Evolutionary conservation across 2,888 invertebrate genomes (phyloP).

Genomic region (Meta bourneti): DNA sequence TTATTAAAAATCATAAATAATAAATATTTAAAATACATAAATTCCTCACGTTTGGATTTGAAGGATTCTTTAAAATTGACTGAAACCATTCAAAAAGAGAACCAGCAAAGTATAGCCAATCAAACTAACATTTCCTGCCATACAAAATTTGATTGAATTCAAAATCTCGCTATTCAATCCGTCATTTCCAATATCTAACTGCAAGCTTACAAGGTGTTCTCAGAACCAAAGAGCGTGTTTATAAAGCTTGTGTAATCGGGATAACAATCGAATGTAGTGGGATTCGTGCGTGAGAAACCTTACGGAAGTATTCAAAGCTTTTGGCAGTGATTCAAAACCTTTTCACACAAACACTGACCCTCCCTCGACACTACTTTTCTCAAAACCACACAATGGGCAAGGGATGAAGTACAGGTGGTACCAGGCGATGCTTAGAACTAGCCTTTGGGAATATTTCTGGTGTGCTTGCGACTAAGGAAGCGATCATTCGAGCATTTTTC

Average conservation of each 20-base stretch:
- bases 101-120: no score
- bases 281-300: background rate
- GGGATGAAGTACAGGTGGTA: no score
- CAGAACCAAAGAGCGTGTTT: background rate
- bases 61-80: no score
- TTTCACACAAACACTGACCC: background rate
- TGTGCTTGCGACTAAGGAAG: no score
- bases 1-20: no score
- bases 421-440: no score
- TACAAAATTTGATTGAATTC: background rate
- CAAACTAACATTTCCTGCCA: background rate
- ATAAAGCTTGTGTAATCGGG: background rate
- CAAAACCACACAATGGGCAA: background rate
- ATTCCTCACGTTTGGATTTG: no score
- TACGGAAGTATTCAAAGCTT: background rate
- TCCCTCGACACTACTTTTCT: background rate
- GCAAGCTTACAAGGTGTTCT: background rate
- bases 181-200: background rate
- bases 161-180: background rate
- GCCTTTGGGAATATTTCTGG: no score
- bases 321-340: background rate
- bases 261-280: background rate
- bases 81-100: no score
- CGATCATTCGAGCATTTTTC: no score
- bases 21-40: no score